phyloP scores from a whole-genome alignment of 2,888 invertebrate species.

The Plagiodera versicolora region DNA sequence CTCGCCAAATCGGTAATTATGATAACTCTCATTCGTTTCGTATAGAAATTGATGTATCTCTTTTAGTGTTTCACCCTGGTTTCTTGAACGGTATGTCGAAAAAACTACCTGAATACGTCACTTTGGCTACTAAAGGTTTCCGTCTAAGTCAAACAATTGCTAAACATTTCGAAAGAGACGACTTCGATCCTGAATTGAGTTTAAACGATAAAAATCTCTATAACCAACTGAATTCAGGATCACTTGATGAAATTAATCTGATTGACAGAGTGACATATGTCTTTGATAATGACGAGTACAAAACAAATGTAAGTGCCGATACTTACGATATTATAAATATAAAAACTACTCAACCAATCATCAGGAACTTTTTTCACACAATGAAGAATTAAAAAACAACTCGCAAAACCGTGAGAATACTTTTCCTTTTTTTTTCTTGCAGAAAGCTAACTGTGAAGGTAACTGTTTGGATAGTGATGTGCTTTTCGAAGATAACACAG shows the following conservation, averaged over 20 bases:
- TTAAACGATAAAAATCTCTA: slow-evolving; percentile 1
- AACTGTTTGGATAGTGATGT: slow-evolving; percentile 11
- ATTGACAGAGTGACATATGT: not conserved
- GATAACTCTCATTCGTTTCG: too few relatives aligned
- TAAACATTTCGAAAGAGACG: slow-evolving; percentile 12
- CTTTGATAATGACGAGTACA: not conserved
- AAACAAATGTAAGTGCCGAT: not conserved
- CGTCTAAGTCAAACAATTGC: slow-evolving; percentile 12
- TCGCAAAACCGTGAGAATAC: too few relatives aligned
- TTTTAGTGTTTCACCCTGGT: slow-evolving; percentile 18
- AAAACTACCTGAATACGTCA: slow-evolving; percentile 12
- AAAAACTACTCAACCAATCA: too few relatives aligned
- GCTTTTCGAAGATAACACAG: slow-evolving; percentile 16
- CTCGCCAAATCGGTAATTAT: slow-evolving; percentile 17
- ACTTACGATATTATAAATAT: too few relatives aligned
- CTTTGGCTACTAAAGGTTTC: slow-evolving; percentile 13
- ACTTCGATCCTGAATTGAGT: not conserved
- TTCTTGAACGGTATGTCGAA: slow-evolving; percentile 12
- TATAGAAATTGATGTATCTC: not conserved
- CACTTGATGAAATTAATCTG: not conserved
- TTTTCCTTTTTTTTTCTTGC: too few relatives aligned
- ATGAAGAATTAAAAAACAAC: too few relatives aligned
- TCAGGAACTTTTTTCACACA: too few relatives aligned
- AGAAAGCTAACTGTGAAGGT: slow-evolving; percentile 5
- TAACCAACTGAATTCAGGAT: not conserved